Conservation (phyloP, 1,140 invertebrate genomes). For the Prorops nasuta region DNA sequence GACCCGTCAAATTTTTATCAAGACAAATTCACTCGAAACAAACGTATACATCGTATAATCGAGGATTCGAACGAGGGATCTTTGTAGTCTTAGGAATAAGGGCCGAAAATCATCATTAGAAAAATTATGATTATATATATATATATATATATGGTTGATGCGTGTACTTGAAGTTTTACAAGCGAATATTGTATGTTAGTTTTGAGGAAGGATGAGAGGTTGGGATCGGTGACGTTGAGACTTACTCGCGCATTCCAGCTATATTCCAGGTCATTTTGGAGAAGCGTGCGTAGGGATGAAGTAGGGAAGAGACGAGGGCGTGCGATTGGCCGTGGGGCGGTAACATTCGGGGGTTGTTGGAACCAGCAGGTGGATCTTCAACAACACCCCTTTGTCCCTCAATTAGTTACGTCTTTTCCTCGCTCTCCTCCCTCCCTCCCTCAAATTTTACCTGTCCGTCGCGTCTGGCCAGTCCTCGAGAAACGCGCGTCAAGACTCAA, state of each 20-base stretch:
- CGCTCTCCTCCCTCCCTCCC: slow-evolving; percentile 7
- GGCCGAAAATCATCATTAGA: too few relatives aligned
- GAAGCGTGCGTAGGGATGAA: slow-evolving; percentile 20
- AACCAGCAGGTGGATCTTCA: slow-evolving; percentile 47
- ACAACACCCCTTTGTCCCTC: slow-evolving; percentile 44
- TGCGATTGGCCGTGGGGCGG: slow-evolving; percentile 50
- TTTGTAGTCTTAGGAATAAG: too few relatives aligned
- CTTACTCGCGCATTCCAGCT: too few relatives aligned
- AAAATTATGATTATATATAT: too few relatives aligned
- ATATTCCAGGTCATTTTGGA: too few relatives aligned
- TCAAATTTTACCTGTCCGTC: slow-evolving; percentile 36
- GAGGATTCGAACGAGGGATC: not conserved
- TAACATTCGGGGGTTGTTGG: slow-evolving; percentile 26
- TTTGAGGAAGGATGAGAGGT: too few relatives aligned
- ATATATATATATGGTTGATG: too few relatives aligned
- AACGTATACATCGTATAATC: not conserved
- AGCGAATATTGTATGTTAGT: too few relatives aligned
- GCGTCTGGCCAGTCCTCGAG: slow-evolving; percentile 28
- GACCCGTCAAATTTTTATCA: too few relatives aligned
- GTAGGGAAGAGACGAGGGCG: slow-evolving; percentile 30
- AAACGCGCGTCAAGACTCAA: slow-evolving; percentile 5
- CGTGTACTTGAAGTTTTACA: too few relatives aligned
- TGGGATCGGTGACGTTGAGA: too few relatives aligned
- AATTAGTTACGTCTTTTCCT: slow-evolving; percentile 48
- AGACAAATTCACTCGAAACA: too few relatives aligned